Conservation (phyloP, 1,140 invertebrate genomes). For the Phymorhynchus buccinoides region DNA sequence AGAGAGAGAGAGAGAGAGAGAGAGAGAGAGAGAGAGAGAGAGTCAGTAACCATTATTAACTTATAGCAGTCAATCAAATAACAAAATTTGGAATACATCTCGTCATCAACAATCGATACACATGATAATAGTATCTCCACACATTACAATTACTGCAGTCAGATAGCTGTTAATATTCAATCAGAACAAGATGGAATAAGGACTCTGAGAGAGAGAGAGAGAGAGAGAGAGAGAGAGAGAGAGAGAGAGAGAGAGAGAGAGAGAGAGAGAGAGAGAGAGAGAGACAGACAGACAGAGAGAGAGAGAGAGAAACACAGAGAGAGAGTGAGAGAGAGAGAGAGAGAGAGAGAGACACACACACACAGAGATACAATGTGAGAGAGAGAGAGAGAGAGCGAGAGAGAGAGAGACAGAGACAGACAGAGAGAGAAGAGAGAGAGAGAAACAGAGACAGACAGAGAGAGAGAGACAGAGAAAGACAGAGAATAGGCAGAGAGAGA, state of each 20-base stretch:
- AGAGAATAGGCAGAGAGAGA: not conserved
- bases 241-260: not conserved
- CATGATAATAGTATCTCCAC: too few species aligned
- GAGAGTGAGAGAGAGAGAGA: not conserved
- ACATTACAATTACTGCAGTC: too few species aligned
- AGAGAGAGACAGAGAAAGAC: not conserved
- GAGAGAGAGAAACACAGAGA: not conserved
- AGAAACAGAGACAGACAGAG: not conserved
- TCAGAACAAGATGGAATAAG: too few species aligned
- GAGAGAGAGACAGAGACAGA: not conserved
- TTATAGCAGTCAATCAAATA: too few species aligned
- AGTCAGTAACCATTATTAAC: too few species aligned
- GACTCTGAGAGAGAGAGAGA: not conserved
- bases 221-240: conserved; percentile 1
- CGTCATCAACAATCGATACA: too few species aligned
- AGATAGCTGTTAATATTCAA: too few species aligned
- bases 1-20: too few species aligned
- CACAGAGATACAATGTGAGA: not conserved
- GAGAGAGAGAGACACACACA: not conserved
- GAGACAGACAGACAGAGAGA: not conserved
- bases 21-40: too few species aligned
- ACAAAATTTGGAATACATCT: too few species aligned
- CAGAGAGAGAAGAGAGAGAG: not conserved
- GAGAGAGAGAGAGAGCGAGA: not conserved
- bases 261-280: conserved; percentile 11